phyloP scores from a whole-genome alignment of 1,140 invertebrate species.

The Tachypleus tridentatus region DNA sequence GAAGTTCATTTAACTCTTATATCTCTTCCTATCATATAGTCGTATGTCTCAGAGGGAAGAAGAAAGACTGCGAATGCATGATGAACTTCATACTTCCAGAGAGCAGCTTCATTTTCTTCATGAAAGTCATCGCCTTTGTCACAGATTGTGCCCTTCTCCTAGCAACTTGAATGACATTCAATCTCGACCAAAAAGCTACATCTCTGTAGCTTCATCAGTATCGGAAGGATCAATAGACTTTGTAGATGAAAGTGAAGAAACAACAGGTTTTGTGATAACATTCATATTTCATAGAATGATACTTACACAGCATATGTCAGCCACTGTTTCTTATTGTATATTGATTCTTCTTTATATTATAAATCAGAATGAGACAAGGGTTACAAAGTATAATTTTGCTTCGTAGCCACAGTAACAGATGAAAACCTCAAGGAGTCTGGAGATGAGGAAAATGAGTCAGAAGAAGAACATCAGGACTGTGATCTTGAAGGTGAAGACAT shows the following conservation, averaged over 20 bases:
- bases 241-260: slow-evolving; percentile 1
- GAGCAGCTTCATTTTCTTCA: slow-evolving; percentile 50
- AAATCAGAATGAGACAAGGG: too few species aligned
- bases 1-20: not conserved
- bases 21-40: slow-evolving; percentile 43
- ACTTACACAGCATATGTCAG: too few species aligned
- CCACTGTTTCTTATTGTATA: too few species aligned
- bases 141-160: slow-evolving; percentile 11
- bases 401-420: too few species aligned
- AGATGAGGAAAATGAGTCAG: too few species aligned
- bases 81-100: slow-evolving; percentile 53
- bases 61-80: slow-evolving; percentile 54
- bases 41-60: slow-evolving; percentile 52
- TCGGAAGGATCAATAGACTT: slow-evolving; percentile 15
- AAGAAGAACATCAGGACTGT: too few species aligned
- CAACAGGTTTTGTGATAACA: too few species aligned
- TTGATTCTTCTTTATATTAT: too few species aligned
- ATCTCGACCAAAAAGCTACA: slow-evolving; percentile 22
- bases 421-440: too few species aligned
- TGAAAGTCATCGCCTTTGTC: slow-evolving; percentile 25
- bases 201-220: slow-evolving; percentile 20
- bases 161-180: slow-evolving; percentile 8
- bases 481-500: too few species aligned
- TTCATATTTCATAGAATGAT: too few species aligned
- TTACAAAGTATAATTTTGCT: too few species aligned